A percentile compares a stretch with the other conserved stretches of the same genome.
Conservation (phyloP, 2,888 invertebrate genomes). For the Tiphia femorata region DNA sequence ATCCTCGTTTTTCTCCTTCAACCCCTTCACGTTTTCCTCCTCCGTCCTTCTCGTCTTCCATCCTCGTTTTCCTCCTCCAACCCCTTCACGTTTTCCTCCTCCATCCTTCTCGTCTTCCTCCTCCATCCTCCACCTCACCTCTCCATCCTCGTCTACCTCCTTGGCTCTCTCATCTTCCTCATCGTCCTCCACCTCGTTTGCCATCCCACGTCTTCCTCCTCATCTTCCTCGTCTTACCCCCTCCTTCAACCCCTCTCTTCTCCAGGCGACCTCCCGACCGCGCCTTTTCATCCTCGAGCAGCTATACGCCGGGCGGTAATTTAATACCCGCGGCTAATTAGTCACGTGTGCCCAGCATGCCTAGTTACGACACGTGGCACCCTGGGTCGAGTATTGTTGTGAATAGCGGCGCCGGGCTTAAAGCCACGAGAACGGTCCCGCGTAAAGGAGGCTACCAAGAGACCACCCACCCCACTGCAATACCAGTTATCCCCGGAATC, state of each 20-base stretch:
- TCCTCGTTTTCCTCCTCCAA: too few relatives aligned
- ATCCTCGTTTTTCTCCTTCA: conserved; percentile 10
- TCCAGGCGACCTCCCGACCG: background rate
- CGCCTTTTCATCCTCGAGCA: conserved; percentile 2
- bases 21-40: too few relatives aligned
- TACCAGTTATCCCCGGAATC: too few relatives aligned
- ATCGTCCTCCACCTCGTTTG: background rate
- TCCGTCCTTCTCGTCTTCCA: too few relatives aligned
- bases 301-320: conserved; percentile 17
- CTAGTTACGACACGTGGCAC: conserved; percentile 13
- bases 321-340: conserved; percentile 30
- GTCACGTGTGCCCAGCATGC: conserved; percentile 25
- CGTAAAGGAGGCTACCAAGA: too few relatives aligned
- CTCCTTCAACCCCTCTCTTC: background rate
- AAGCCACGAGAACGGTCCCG: too few relatives aligned
- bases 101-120: conserved; percentile 6
- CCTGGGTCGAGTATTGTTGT: conserved; percentile 15
- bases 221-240: background rate
- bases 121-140: background rate
- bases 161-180: background rate
- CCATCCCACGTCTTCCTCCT: background rate
- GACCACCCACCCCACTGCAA: too few relatives aligned
- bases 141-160: too few relatives aligned
- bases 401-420: too few relatives aligned
- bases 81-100: too few relatives aligned